These are phyloP conservation scores for Seriola quinqueradiata DNA, from an alignment of 2,113 vertebrate genomes.

Conservation along the genomic window DNA sequence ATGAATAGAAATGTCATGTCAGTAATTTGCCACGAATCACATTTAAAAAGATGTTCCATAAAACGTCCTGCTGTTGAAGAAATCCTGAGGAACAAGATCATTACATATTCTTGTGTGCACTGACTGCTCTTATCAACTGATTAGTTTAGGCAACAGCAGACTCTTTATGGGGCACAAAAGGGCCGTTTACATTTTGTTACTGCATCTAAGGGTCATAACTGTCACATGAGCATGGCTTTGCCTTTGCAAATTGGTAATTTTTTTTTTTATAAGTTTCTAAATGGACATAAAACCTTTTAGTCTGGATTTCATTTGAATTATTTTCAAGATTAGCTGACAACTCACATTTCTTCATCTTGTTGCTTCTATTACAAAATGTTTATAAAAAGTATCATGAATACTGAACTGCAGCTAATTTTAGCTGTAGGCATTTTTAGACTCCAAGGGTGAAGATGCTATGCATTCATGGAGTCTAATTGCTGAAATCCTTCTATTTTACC, in stretches of 20 bases:
- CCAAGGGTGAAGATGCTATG: not conserved
- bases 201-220: constrained; percentile 38
- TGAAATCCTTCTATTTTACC: not conserved
- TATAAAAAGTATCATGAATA: not conserved
- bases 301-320: not conserved
- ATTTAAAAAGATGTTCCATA: constrained; percentile 36
- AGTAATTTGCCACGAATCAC: constrained; percentile 44
- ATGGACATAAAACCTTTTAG: constrained; percentile 29
- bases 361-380: constrained; percentile 22
- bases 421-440: constrained; percentile 27
- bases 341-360: constrained; percentile 17
- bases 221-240: constrained; percentile 11
- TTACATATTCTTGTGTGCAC: constrained; percentile 58
- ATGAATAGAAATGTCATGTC: constrained; percentile 67
- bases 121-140: constrained; percentile 35
- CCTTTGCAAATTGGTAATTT: constrained; percentile 24
- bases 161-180: constrained; percentile 50
- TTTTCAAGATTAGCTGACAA: constrained; percentile 40
- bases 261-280: constrained; percentile 28
- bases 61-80: constrained; percentile 48
- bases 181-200: constrained; percentile 54
- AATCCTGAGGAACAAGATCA: constrained; percentile 51
- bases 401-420: constrained; percentile 23
- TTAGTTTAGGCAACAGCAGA: constrained; percentile 51
- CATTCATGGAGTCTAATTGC: constrained; percentile 30